These are phyloP conservation scores for Pecten maximus DNA, from an alignment of 2,888 invertebrate genomes.

Conservation along the genomic window DNA sequence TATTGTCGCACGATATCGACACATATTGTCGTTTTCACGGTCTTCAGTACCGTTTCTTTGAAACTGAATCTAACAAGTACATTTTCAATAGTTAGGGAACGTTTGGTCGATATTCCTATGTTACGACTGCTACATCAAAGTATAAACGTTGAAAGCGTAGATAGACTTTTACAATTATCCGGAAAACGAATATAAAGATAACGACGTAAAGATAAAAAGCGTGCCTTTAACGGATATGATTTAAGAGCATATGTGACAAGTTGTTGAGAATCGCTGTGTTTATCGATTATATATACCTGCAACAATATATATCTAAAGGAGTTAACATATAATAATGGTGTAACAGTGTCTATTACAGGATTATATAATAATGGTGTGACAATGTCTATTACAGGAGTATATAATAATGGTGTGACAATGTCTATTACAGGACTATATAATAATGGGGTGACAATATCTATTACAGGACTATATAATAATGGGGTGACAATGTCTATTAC, in stretches of 20 bases:
- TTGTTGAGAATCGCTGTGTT: too few species aligned
- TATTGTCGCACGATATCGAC: background rate
- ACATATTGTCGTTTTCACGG: background rate
- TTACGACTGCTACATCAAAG: background rate
- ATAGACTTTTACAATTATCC: background rate
- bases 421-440: too few species aligned
- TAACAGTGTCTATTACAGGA: too few species aligned
- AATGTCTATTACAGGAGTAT: too few species aligned
- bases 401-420: too few species aligned
- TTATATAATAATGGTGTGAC: too few species aligned
- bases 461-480: too few species aligned
- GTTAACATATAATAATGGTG: too few species aligned
- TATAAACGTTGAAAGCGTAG: background rate
- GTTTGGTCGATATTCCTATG: background rate
- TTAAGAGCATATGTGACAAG: background rate
- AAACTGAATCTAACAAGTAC: background rate
- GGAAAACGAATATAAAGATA: background rate
- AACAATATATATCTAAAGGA: too few species aligned
- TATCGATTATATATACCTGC: too few species aligned
- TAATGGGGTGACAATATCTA: too few species aligned
- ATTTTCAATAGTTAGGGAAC: background rate
- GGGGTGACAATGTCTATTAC: too few species aligned
- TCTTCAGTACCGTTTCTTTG: background rate
- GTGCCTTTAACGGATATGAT: background rate
- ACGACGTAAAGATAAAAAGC: background rate